Evolutionary conservation across 2,888 invertebrate genomes (phyloP).

Genomic region (Myopa testacea): DNA sequence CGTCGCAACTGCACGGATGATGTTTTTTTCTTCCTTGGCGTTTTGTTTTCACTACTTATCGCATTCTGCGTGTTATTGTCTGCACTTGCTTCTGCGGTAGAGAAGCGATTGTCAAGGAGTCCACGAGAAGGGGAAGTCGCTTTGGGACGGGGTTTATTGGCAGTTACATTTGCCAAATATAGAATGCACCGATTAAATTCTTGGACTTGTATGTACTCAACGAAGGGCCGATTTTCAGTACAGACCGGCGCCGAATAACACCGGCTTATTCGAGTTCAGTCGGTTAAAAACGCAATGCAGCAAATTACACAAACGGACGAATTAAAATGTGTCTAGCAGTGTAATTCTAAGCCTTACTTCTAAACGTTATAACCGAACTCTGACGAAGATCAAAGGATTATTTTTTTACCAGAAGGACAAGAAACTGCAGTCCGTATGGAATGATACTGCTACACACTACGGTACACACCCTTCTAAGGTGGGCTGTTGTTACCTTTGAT

Average conservation of each 20-base stretch:
- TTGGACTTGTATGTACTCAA: background rate
- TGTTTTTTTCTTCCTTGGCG: background rate
- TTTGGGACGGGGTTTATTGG: background rate
- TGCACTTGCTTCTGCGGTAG: conserved; percentile 36
- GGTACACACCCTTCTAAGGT: conserved; percentile 22
- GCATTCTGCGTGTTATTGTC: conserved; percentile 43
- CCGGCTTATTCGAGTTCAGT: too few relatives aligned
- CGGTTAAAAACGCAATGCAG: too few relatives aligned
- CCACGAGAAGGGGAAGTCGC: background rate
- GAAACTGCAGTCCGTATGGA: background rate
- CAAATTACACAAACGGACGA: too few relatives aligned
- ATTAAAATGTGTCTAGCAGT: background rate
- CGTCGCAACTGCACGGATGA: background rate
- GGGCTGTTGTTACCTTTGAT: conserved; percentile 29
- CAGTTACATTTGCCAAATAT: background rate
- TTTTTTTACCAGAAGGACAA: too few relatives aligned
- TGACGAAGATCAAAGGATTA: too few relatives aligned
- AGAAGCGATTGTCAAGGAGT: background rate
- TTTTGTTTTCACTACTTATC: conserved; percentile 21
- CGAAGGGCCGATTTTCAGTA: background rate
- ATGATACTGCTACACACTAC: background rate
- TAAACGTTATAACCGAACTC: background rate
- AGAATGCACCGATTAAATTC: too few relatives aligned
- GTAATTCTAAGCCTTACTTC: too few relatives aligned
- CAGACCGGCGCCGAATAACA: too few relatives aligned